phyloP scores from a whole-genome alignment of 2,888 invertebrate genomes.

The Ellobium chinense region DNA sequence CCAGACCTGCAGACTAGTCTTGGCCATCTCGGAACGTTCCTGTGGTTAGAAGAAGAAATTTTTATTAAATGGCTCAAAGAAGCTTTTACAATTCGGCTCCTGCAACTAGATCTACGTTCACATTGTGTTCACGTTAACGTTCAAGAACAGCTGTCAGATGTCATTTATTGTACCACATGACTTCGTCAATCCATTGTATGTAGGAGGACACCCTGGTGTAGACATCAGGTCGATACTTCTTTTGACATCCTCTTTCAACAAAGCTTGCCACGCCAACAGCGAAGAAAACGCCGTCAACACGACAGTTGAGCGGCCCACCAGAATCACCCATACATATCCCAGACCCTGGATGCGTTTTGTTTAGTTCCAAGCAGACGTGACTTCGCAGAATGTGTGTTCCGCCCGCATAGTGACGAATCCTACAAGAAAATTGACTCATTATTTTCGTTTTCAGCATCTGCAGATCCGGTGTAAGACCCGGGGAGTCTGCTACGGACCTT shows the following conservation, averaged over 20 bases:
- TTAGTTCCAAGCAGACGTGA: neutral
- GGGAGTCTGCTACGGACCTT: neutral
- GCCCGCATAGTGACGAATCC: neutral
- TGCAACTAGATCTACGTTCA: too few species aligned
- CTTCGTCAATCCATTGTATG: too few species aligned
- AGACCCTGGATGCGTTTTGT: neutral
- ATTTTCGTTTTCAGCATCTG: neutral
- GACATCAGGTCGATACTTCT: neutral
- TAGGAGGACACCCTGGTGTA: neutral
- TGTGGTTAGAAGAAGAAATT: too few species aligned
- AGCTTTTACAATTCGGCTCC: too few species aligned
- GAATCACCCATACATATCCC: neutral
- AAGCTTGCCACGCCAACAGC: neutral
- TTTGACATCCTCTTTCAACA: neutral
- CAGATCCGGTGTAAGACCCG: neutral
- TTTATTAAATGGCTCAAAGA: too few species aligned
- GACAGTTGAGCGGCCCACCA: neutral
- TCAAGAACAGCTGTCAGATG: too few species aligned
- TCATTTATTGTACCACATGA: too few species aligned
- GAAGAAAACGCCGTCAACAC: neutral
- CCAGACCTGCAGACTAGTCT: too few species aligned
- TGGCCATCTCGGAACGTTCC: too few species aligned
- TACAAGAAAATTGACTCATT: neutral
- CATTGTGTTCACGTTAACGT: too few species aligned
- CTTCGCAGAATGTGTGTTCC: neutral